These are phyloP conservation scores for Enteromius radiatus DNA, from an alignment of 2,797 vertebrate species.

Conservation along the genomic window DNA sequence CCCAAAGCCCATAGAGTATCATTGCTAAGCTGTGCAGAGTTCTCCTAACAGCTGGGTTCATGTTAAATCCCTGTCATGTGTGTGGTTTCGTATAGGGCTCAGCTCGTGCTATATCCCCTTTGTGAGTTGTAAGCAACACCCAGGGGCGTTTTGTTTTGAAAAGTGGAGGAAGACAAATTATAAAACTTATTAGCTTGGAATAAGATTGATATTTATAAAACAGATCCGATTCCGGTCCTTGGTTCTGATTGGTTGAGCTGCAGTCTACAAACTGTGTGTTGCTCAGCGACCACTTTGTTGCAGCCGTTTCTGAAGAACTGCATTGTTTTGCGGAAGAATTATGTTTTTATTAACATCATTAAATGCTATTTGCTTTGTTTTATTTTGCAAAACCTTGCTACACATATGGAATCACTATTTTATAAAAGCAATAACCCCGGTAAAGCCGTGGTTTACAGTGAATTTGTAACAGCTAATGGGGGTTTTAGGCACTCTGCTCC, in stretches of 20 bases:
- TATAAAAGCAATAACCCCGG: not conserved
- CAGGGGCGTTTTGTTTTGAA: conserved; percentile 4
- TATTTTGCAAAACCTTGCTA: not conserved
- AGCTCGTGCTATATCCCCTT: conserved; percentile 8
- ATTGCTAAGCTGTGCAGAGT: conserved; percentile 20
- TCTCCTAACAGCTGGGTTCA: conserved; percentile 45
- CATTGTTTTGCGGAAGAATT: not conserved
- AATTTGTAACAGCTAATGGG: not conserved
- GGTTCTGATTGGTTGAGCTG: not conserved
- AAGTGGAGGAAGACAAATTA: not conserved
- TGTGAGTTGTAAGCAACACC: not conserved
- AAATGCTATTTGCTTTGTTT: not conserved
- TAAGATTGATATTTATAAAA: not conserved
- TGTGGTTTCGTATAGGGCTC: conserved; percentile 60
- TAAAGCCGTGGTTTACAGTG: not conserved
- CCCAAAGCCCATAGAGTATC: conserved; percentile 27
- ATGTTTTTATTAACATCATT: not conserved
- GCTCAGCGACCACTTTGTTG: too few relatives aligned
- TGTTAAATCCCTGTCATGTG: conserved; percentile 59
- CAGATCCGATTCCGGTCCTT: not conserved
- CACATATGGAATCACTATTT: not conserved
- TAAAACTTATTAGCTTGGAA: not conserved
- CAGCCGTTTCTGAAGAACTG: not conserved
- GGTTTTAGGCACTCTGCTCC: not conserved
- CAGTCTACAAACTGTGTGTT: not conserved